Base-by-base conservation (phyloP, 2,797 vertebrate genomes). In the Macroramphosus scolopax region DNA sequence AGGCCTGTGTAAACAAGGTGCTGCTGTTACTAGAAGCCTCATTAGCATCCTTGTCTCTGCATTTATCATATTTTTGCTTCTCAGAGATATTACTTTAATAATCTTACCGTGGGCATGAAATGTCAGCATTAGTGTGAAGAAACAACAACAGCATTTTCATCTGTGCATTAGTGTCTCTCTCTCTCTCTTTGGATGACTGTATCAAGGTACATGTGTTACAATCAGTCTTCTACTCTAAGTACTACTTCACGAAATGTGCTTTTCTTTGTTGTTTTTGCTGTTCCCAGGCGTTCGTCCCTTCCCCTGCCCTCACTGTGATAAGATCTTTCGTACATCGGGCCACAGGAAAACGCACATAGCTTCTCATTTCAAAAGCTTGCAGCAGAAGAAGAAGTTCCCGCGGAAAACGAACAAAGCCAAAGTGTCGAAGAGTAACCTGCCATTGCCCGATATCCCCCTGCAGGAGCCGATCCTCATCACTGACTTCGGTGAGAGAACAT, bases 391-490 rank as follows among this genome's bases (percentile, higher is more conserved):
- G 70, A 88, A 94, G 38, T 95, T 94, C 65, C 92, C 94, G 1
- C 91, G 97, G 3, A 99, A 96, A 68, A 86, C 92, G 1, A 82
- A 93, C 26, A 94, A 93, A 85, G 84, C 90, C 36, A 93, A 95
- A 43, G 84, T 91, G n/a, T 94, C 94, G 68, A 96, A 95, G 78
- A 90, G 83, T 7, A 92, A 51, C 42, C 70, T 91, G 51, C 92
- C 95, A 2, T 82, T 97, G 16, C 91, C 96, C 1, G 96, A 98
- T 6, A 94, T 99, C 43, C 94, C 94, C 43, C 78, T 99, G 62
- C 97, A 99, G 65, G 97, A 99, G 17, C 97, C 96, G 10, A 99
- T 99, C 55, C 94, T 99, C 70, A 99, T 99, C 78, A 96, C 96
- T 1, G 97, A 99, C 80, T 86, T 95, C 50, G 96, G 97, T 98